phyloP scores from a whole-genome alignment of 2,797 vertebrate genomes.

The Ispidina lecontei region DNA sequence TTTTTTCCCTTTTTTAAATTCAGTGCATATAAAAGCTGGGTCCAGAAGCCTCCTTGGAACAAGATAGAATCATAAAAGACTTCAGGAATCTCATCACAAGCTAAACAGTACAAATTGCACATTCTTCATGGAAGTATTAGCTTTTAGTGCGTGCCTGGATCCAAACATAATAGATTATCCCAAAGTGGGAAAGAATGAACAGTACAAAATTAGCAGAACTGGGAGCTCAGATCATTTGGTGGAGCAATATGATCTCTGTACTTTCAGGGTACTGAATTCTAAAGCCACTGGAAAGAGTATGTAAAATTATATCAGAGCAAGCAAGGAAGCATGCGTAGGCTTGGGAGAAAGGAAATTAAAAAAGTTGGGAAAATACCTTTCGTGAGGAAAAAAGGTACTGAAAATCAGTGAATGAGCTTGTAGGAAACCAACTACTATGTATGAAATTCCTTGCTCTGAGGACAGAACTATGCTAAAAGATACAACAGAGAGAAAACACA shows the following conservation, averaged over 20 bases:
- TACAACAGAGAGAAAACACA: not conserved
- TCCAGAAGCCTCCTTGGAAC: conserved; percentile 76
- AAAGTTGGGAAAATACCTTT: conserved; percentile 15
- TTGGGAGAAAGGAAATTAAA: conserved; percentile 36
- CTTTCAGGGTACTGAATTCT: conserved; percentile 63
- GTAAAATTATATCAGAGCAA: conserved; percentile 67
- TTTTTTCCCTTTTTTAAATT: not conserved
- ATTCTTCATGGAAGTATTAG: conserved; percentile 82
- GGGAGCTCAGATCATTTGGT: conserved; percentile 75
- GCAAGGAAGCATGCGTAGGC: conserved; percentile 40
- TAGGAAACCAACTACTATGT: not conserved
- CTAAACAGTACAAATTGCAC: conserved; percentile 82
- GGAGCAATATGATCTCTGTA: conserved; percentile 74
- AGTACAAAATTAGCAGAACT: conserved; percentile 80
- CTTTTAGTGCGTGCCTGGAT: conserved; percentile 78
- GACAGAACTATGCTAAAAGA: not conserved
- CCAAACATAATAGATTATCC: conserved; percentile 80
- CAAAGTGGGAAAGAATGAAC: conserved; percentile 82
- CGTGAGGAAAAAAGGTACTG: not conserved
- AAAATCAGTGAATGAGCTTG: conserved; percentile 28
- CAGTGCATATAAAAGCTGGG: conserved; percentile 70
- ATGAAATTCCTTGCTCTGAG: not conserved
- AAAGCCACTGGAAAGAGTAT: conserved; percentile 61
- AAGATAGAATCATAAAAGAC: conserved; percentile 78
- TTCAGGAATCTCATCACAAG: conserved; percentile 80